phyloP scores from a whole-genome alignment of 2,113 vertebrate species.

The Monarcha castaneiventris region DNA sequence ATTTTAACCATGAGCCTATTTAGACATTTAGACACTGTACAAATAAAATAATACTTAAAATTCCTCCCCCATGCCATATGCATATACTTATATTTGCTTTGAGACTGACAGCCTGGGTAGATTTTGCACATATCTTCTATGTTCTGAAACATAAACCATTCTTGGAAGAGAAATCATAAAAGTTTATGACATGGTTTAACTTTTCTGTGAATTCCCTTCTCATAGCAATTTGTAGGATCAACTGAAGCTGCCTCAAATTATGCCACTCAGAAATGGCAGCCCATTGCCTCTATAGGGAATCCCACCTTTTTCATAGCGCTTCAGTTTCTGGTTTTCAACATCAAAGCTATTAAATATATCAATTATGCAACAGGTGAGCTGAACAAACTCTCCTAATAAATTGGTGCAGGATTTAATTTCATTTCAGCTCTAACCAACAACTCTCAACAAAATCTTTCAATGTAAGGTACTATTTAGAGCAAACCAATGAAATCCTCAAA shows the following conservation, averaged over 20 bases:
- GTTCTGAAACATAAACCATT: background rate
- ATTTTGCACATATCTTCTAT: background rate
- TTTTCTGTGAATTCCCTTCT: background rate
- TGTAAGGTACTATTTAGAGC: background rate
- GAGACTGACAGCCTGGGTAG: slow-evolving; percentile 13
- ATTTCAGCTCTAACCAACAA: background rate
- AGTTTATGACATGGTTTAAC: background rate
- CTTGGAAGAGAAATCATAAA: background rate
- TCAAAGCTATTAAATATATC: background rate
- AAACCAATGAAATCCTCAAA: background rate
- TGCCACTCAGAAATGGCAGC: background rate
- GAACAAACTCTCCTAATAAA: background rate
- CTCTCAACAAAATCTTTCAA: background rate
- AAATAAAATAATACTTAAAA: slow-evolving; percentile 28
- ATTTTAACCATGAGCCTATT: background rate
- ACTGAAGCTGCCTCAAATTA: background rate
- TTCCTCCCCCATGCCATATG: slow-evolving; percentile 22
- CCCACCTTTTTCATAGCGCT: background rate
- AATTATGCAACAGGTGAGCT: background rate
- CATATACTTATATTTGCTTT: slow-evolving; percentile 13
- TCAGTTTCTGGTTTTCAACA: background rate
- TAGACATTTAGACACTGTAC: slow-evolving; percentile 11
- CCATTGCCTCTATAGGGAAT: background rate
- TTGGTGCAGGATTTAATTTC: background rate
- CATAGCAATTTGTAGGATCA: background rate